A percentile compares a stretch with the other conserved stretches of the same genome.
Conservation (phyloP, 2,113 vertebrate genomes). For the Grallaria varia region DNA sequence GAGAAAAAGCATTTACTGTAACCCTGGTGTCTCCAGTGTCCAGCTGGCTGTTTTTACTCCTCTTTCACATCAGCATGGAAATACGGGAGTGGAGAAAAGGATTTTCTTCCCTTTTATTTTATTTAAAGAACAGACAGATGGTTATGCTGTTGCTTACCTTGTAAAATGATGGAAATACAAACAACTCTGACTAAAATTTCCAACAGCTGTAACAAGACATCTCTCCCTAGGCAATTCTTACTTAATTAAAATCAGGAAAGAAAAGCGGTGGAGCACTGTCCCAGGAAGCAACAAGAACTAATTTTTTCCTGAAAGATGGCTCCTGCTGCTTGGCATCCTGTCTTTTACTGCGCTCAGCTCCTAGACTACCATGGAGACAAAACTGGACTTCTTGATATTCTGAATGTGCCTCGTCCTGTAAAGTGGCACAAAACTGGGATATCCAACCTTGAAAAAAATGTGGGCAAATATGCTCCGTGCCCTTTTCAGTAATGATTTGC, state of each 20-base stretch:
- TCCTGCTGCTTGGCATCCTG: background rate
- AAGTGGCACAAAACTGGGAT: background rate
- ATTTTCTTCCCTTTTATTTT: conserved; percentile 35
- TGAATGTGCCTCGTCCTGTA: background rate
- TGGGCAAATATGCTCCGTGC: background rate
- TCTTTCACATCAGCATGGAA: background rate
- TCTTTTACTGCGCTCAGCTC: background rate
- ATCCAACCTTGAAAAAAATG: background rate
- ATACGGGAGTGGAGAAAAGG: background rate
- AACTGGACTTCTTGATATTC: background rate
- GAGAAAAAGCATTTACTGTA: background rate
- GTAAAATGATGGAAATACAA: conserved; percentile 55
- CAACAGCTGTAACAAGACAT: conserved; percentile 59
- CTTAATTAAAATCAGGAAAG: conserved; percentile 34
- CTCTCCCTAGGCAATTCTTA: conserved; percentile 41
- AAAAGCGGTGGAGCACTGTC: conserved; percentile 18
- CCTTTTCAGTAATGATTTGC: background rate
- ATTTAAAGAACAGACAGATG: conserved; percentile 70
- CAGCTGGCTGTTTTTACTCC: background rate
- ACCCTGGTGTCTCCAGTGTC: background rate
- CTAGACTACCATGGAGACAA: background rate
- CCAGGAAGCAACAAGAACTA: conserved; percentile 23
- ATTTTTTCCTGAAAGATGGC: background rate
- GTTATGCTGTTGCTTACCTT: conserved; percentile 50
- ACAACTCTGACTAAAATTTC: conserved; percentile 53